phyloP scores from a whole-genome alignment of 2,888 invertebrate species.

The Phengaris arion region DNA sequence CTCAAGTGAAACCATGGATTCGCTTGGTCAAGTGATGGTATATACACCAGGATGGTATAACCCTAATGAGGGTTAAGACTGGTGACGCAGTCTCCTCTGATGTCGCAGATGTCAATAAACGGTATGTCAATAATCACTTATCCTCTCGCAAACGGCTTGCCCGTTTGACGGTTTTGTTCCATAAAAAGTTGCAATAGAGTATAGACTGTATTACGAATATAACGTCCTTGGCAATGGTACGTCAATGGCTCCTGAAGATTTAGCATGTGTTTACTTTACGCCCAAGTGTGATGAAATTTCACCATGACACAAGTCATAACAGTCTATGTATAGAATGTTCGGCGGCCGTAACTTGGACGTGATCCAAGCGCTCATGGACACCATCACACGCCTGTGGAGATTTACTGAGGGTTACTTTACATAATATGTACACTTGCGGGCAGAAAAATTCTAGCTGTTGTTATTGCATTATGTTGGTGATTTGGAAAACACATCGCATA shows the following conservation, averaged over 20 bases:
- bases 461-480: background rate
- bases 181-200: too few relatives aligned
- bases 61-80: too few relatives aligned
- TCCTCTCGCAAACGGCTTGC: too few relatives aligned
- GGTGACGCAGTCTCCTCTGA: too few relatives aligned
- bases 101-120: too few relatives aligned
- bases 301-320: conserved; percentile 25
- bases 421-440: background rate
- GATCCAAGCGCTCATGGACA: conserved; percentile 18
- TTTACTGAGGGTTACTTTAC: conserved; percentile 1
- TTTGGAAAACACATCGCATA: too few relatives aligned
- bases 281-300: conserved; percentile 3
- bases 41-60: too few relatives aligned
- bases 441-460: background rate
- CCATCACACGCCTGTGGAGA: background rate
- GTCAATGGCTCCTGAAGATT: background rate
- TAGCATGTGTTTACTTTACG: background rate
- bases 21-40: too few relatives aligned
- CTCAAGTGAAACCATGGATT: too few relatives aligned
- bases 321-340: conserved; percentile 29
- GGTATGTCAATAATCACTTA: too few relatives aligned
- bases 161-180: too few relatives aligned
- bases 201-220: background rate
- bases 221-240: background rate
- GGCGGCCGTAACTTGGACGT: background rate